phyloP scores from a whole-genome alignment of 2,888 invertebrate genomes.

The Acholoe squamosa region DNA sequence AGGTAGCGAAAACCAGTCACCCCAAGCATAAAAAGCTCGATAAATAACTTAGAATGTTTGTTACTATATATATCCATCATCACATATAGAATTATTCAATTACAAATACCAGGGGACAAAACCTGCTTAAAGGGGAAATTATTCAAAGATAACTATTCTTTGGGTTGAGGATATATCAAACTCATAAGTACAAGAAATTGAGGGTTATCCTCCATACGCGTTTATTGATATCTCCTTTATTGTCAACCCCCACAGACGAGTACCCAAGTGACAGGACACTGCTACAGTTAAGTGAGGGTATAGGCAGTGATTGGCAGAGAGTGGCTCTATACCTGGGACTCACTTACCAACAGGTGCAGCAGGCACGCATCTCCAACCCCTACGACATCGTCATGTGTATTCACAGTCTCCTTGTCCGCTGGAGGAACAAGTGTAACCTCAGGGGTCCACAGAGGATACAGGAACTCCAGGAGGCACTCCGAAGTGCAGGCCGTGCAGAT shows the following conservation, averaged over 20 bases:
- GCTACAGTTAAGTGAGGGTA: background rate
- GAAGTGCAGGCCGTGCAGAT: background rate
- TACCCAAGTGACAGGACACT: background rate
- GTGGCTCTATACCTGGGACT: constrained; percentile 11
- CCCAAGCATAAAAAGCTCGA: too few species aligned
- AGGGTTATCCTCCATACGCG: too few species aligned
- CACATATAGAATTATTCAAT: too few species aligned
- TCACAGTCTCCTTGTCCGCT: background rate
- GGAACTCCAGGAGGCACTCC: background rate
- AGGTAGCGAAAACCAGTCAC: too few species aligned
- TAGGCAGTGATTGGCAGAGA: background rate
- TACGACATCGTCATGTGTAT: background rate
- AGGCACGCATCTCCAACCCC: constrained; percentile 17
- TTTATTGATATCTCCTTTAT: too few species aligned
- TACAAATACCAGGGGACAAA: too few species aligned
- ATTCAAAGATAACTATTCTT: too few species aligned
- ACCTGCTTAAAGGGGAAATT: too few species aligned
- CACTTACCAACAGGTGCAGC: background rate
- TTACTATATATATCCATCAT: too few species aligned
- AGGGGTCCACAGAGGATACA: background rate
- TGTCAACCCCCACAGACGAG: background rate
- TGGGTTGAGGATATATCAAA: too few species aligned
- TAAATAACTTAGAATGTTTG: too few species aligned
- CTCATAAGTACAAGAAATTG: too few species aligned
- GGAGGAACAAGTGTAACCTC: background rate